Evolutionary conservation across 2,797 vertebrate genomes (phyloP), one percentile per base, ranked within the genome.

Genomic region (Siniperca scherzeri): DNA sequence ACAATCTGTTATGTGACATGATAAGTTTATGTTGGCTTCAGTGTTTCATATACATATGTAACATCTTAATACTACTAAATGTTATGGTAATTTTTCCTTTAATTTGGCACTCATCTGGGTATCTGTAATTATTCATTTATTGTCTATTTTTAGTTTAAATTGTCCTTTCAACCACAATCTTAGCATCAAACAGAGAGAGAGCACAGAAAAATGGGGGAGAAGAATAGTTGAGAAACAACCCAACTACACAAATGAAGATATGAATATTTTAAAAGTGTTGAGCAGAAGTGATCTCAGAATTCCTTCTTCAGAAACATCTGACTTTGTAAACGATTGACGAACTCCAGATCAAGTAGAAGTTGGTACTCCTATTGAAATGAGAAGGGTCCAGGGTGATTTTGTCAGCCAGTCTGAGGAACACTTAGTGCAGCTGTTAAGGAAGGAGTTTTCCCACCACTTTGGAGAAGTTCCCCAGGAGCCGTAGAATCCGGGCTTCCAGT

Each of bases 241-340:
- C 6, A 46, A 16, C 59, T 46, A 40, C 33, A 50, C 44, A 12
- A 48, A 30, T 30, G 30, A 30, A 30, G 30, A 30, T 3, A 80
- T 83, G 0, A 53, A 76, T 83, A 83, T 81, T 86, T 81, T 27
- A 55, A 40, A 60, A 61, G 48, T 19, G 16, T 21, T 17, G 36
- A 40, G 60, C 4, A 1, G 61, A 81, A 70, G 25, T 72, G 46
- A 60, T 81, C 33, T 77, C 1, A 7, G 48, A 64, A 62, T 70
- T 75, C 70, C 53, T n/a, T 86, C 44, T 76, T 87, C 36, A 81
- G 64, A 82, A 82, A 77, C 65, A 87, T 57, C 40, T 50, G 19
- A 68, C 75, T 38, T 62, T 52, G 65, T 80, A 70, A 81, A 87
- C 80, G 52, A 84, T 64, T 83, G 40, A 86, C 5, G 17, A 80